Base-by-base conservation (phyloP, 2,797 vertebrate species). In the Notolabrus celidotus region DNA sequence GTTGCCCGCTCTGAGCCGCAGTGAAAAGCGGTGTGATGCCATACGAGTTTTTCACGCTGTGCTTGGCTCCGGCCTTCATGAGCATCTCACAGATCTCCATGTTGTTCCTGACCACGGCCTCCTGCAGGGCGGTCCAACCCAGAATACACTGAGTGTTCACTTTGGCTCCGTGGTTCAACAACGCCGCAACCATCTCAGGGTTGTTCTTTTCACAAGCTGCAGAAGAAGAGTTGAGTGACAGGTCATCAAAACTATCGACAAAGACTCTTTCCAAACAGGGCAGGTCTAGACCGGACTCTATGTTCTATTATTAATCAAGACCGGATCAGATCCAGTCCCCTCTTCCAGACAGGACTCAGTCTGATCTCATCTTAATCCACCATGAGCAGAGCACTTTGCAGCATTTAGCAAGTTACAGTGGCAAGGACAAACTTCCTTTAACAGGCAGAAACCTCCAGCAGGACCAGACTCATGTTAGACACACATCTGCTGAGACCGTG, bases 81-180 rank as follows among this genome's bases (percentile, higher is more conserved):
- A 99, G 92, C 89, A 97, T 94, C 33, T 97, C 95, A 17, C 95
- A 96, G 80, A 96, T 95, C 80, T 98, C 96, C 74, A 97, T 72
- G 45, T 96, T 95, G 39, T 96, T 95, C 55, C 86, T 88, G 5
- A 88, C 88, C 3, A 94, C 95, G 0, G 96, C 94, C 82, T 99
- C 97, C 0, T 99, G 97, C 27, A 99, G 93, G 0, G 96, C 95
- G 0, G 97, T 97, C 95, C 95, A 97, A 23, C 96, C 97, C 20
- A 93, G 93, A 71, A 94, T 93, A 64, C 97, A 97, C 0, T 83
- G 94, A 8, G 94, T 92, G 74, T 98, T 97, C 25, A 96, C 93
- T 0, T 88, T 86, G 0, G 90, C 95, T 0, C 94, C 86, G 19
- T 92, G 81, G 60, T 94, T 94, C 47, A 99, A 81, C 69, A 99